A percentile compares a stretch with the other conserved stretches of the same genome.
Evolutionary conservation across 2,113 vertebrate genomes (phyloP).

Genomic region (Nycticebus coucang): DNA sequence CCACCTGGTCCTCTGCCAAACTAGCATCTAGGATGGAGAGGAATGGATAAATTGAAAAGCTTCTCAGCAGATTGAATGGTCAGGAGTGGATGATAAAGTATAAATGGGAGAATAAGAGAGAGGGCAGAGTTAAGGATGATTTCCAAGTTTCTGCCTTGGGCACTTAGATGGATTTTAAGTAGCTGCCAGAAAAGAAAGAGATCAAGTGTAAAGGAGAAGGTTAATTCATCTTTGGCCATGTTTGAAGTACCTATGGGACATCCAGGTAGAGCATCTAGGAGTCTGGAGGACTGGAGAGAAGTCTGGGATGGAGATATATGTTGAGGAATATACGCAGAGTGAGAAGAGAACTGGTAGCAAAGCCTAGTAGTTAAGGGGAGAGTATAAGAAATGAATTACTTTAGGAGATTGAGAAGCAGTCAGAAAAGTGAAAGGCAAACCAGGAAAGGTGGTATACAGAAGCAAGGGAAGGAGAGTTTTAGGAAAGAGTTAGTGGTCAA

Average conservation of each 20-base stretch:
- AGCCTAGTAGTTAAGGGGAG: not conserved
- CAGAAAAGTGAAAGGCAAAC: not conserved
- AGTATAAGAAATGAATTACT: conserved; percentile 34
- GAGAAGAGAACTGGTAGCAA: conserved; percentile 33
- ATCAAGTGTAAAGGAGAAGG: not conserved
- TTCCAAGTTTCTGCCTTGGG: not conserved
- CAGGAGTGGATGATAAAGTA: not conserved
- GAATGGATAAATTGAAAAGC: not conserved
- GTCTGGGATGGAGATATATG: not conserved
- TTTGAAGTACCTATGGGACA: not conserved
- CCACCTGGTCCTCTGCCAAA: not conserved
- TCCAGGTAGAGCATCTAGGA: not conserved
- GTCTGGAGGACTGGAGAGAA: conserved; percentile 22
- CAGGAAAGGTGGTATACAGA: not conserved
- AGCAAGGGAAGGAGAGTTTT: not conserved
- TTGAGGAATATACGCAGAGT: conserved; percentile 26
- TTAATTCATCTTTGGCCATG: conserved; percentile 16
- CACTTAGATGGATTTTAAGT: not conserved
- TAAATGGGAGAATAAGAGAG: not conserved
- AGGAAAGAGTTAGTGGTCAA: not conserved
- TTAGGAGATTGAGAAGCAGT: not conserved
- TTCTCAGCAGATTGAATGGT: not conserved
- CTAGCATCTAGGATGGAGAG: not conserved
- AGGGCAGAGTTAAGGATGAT: not conserved
- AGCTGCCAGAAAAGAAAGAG: not conserved